Conservation (phyloP, 1,140 invertebrate genomes). For the Lepidotrigona ventralis region DNA sequence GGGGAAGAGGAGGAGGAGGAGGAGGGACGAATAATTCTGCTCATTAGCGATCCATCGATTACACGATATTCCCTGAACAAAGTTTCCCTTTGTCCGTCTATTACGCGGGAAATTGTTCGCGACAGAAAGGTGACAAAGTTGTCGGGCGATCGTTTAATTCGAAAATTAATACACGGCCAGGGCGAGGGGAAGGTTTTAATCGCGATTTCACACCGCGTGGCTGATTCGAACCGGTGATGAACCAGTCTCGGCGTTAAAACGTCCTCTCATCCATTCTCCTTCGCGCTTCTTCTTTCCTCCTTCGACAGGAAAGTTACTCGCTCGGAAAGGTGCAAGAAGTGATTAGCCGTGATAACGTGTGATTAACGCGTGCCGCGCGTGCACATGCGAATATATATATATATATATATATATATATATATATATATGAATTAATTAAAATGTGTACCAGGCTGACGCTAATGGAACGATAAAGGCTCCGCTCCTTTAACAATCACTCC, state of each 20-base stretch:
- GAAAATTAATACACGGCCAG: neutral
- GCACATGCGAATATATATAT: slow-evolving; percentile 6
- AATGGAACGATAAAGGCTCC: slow-evolving; percentile 33
- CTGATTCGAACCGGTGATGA: neutral
- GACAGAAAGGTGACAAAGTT: neutral
- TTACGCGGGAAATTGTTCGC: neutral
- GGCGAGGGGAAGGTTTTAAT: neutral
- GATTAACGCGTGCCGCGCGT: slow-evolving; percentile 47
- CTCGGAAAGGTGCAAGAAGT: slow-evolving; percentile 44
- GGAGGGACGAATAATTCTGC: slow-evolving; percentile 14
- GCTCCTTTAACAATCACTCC: slow-evolving; percentile 30
- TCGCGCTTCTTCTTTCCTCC: neutral
- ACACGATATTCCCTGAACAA: neutral
- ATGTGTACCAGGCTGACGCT: slow-evolving; percentile 14
- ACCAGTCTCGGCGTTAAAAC: neutral
- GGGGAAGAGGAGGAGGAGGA: no score
- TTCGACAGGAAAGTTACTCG: neutral
- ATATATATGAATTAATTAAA: slow-evolving; percentile 32
- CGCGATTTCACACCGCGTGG: neutral
- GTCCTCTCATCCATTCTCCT: no score
- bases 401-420: no score
- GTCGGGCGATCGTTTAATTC: neutral
- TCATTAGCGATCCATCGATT: slow-evolving; percentile 1
- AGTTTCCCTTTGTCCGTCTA: neutral
- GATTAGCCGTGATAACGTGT: slow-evolving; percentile 61